These are phyloP conservation scores for Eristalis arbustorum DNA, from an alignment of 2,888 invertebrate genomes.

Conservation along the genomic window DNA sequence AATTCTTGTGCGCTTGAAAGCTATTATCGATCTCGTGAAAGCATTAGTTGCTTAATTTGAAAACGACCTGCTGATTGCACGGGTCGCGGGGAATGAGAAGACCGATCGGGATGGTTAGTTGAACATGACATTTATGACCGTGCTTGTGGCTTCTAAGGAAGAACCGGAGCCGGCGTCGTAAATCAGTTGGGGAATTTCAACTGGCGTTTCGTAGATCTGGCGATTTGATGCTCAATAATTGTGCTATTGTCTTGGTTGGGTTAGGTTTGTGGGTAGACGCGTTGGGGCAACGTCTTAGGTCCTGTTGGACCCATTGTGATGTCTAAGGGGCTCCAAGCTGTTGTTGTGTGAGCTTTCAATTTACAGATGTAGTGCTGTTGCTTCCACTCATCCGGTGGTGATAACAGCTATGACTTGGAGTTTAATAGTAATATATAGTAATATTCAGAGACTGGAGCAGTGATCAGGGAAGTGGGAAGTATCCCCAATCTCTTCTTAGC, in stretches of 20 bases:
- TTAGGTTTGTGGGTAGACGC: no score
- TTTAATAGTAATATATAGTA: no score
- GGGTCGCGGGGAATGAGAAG: background rate
- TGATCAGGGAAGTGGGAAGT: no score
- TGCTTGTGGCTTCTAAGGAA: background rate
- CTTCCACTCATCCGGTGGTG: no score
- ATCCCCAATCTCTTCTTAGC: no score
- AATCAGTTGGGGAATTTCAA: background rate
- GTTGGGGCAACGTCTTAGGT: no score
- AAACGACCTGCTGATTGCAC: background rate
- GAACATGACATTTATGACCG: background rate
- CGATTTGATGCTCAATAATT: background rate
- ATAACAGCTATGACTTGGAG: no score
- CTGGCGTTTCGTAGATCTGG: background rate
- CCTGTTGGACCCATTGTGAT: no score
- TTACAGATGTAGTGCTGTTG: no score
- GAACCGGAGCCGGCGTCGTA: background rate
- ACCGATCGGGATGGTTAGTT: background rate
- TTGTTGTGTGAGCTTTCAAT: no score
- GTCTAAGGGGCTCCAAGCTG: no score
- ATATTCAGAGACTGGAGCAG: no score
- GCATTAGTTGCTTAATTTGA: conserved; percentile 39
- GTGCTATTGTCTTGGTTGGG: background rate
- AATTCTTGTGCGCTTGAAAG: conserved; percentile 9
- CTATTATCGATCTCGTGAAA: conserved; percentile 29